phyloP scores from a whole-genome alignment of 2,113 vertebrate genomes.

The Progne subis region DNA sequence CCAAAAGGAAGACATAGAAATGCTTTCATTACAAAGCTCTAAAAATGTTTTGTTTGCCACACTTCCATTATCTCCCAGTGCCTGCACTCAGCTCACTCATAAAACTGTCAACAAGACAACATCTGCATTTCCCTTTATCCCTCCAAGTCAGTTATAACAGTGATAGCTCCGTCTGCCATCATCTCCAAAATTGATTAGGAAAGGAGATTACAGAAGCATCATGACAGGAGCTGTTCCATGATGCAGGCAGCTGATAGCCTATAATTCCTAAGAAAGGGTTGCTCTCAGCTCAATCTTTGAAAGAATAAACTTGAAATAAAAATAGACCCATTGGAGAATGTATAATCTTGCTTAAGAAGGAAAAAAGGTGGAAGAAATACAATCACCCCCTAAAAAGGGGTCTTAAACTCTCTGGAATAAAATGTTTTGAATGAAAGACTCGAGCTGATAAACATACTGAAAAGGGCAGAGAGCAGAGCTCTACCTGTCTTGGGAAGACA shows the following conservation, averaged over 20 bases:
- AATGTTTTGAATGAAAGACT: background rate
- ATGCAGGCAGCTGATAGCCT: background rate
- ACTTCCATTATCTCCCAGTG: background rate
- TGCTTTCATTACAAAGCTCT: background rate
- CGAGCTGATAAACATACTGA: background rate
- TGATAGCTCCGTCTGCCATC: background rate
- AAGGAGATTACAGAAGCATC: background rate
- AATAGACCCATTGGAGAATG: background rate
- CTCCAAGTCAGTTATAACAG: background rate
- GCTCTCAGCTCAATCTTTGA: background rate
- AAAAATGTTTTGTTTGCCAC: background rate
- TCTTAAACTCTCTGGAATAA: background rate
- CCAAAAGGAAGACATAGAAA: background rate
- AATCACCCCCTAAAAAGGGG: background rate
- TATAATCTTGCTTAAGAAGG: background rate
- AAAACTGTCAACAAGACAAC: background rate
- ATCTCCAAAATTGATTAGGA: background rate
- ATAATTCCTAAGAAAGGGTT: conserved; percentile 1
- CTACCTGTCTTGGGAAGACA: background rate
- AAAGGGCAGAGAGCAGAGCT: background rate
- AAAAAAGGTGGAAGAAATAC: background rate
- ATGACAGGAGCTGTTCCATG: background rate
- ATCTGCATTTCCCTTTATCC: background rate
- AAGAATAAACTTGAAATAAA: conserved; percentile 11
- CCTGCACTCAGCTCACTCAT: background rate